Base-by-base conservation (phyloP, 2,797 vertebrate species). In the Notolepis coatsorum region DNA sequence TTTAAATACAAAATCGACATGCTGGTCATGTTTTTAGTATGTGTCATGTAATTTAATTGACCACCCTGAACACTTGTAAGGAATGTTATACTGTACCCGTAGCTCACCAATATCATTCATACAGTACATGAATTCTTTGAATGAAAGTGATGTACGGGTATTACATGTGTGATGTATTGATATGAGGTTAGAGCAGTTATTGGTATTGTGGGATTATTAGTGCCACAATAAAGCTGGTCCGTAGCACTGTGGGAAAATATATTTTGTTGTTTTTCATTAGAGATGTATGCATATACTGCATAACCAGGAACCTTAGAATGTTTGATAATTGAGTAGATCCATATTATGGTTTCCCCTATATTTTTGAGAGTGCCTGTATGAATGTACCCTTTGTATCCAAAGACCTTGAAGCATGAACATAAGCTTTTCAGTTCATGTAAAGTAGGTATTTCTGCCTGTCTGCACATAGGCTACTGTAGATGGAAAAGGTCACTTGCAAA, bases 11-110 rank as follows among this genome's bases (percentile, higher is more conserved):
- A 45, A 55, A 72, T 79, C 39, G 73, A 89, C 91, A 88, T 91
- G 91, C 90, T 89, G 91, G 91, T 68, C 88, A 88, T 91, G 90
- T 88, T 61, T 60, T 75, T 39, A 53, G 55, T 78, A 53, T 31
- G 28, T 75, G 56, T 54, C 47, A 68, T 74, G 27, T 85, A 73
- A 84, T 77, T 87, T 83, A 86, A 85, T 64, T 82, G 75, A 51
- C 48, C 77, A 79, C 61, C n/a, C 18, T 47, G 53, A 74, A 69
- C 73, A 77, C 50, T 27, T 73, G 56, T 71, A 57, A 54, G 30
- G 5, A 45, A 61, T 21, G 30, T 58, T 67, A 64, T 45, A 67
- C 25, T 67, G 64, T 45, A 67, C 25, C 21, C 47, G 63, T 43
- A 39, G 25, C 68, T 76, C 67, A 79, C 61, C 28, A 31, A 42